A percentile compares a stretch with the other conserved stretches of the same genome.
Evolutionary conservation across 2,888 invertebrate species (phyloP).

Genomic region (Atrina japonica): DNA sequence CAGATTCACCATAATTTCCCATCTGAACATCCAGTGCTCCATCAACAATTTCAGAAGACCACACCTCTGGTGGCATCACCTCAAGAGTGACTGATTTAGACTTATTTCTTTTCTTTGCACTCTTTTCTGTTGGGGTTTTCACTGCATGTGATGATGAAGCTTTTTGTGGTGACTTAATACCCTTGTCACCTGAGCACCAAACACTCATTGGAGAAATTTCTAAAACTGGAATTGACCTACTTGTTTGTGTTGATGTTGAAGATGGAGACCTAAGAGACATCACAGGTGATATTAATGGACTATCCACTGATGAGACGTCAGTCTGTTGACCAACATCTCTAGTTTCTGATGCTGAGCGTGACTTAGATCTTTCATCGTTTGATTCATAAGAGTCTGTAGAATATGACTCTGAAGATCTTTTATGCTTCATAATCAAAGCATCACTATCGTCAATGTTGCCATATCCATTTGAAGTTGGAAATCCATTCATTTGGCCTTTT

Average conservation of each 20-base stretch:
- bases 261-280: slow-evolving; percentile 23
- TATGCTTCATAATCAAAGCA: not conserved
- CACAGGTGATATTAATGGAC: slow-evolving; percentile 29
- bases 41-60: slow-evolving; percentile 54
- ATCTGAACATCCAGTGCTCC: slow-evolving; percentile 8
- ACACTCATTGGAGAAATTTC: slow-evolving; percentile 61
- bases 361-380: slow-evolving; percentile 19
- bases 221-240: slow-evolving; percentile 36
- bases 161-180: slow-evolving; percentile 27
- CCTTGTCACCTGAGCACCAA: slow-evolving; percentile 60
- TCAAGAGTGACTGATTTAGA: slow-evolving; percentile 23
- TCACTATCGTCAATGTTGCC: not conserved
- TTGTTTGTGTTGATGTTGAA: slow-evolving; percentile 26
- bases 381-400: slow-evolving; percentile 23
- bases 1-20: slow-evolving; percentile 19
- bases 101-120: slow-evolving; percentile 11
- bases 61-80: slow-evolving; percentile 50
- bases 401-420: not conserved
- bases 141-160: slow-evolving; percentile 13
- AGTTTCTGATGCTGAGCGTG: slow-evolving; percentile 39
- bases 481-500: slow-evolving; percentile 6
- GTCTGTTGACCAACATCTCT: slow-evolving; percentile 41
- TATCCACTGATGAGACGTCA: slow-evolving; percentile 21
- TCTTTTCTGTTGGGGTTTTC: slow-evolving; percentile 10
- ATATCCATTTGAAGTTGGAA: not conserved